A percentile compares a stretch with the other conserved stretches of the same genome.
Evolutionary conservation across 2,113 vertebrate genomes (phyloP).

Genomic region (Cyrtonyx montezumae): DNA sequence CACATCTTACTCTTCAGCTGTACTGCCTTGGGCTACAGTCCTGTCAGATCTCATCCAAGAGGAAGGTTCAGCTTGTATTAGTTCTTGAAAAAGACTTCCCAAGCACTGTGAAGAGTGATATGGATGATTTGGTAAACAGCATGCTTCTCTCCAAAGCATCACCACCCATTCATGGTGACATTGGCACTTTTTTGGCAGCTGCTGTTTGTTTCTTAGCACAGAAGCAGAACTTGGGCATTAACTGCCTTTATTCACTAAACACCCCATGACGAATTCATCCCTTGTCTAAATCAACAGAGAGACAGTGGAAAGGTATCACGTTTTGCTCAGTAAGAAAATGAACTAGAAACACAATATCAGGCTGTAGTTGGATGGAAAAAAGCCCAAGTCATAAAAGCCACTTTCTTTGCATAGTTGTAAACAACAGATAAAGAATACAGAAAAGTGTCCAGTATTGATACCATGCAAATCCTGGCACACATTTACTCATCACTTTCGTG

Average conservation of each 20-base stretch:
- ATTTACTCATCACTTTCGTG: neutral
- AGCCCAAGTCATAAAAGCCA: neutral
- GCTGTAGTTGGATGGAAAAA: neutral
- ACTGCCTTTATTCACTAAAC: neutral
- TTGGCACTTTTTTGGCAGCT: neutral
- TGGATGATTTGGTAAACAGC: neutral
- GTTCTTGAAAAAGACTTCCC: neutral
- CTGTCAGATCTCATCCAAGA: constrained; percentile 19
- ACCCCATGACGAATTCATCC: neutral
- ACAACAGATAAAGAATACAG: neutral
- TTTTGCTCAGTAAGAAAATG: neutral
- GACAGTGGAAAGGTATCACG: neutral
- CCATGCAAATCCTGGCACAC: neutral
- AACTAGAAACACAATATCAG: neutral
- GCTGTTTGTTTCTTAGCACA: neutral
- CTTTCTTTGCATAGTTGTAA: neutral
- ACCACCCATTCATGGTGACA: neutral
- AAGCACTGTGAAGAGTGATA: neutral
- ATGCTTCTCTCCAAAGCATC: neutral
- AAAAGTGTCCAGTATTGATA: neutral
- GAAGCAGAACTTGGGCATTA: neutral
- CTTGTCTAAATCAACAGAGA: neutral
- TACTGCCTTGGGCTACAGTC: constrained; percentile 13
- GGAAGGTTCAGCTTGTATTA: neutral
- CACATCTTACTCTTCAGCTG: constrained; percentile 13